A percentile compares a stretch with the other conserved stretches of the same genome.
Conservation (phyloP, 1,140 invertebrate genomes). For the Olivierus martensii region DNA sequence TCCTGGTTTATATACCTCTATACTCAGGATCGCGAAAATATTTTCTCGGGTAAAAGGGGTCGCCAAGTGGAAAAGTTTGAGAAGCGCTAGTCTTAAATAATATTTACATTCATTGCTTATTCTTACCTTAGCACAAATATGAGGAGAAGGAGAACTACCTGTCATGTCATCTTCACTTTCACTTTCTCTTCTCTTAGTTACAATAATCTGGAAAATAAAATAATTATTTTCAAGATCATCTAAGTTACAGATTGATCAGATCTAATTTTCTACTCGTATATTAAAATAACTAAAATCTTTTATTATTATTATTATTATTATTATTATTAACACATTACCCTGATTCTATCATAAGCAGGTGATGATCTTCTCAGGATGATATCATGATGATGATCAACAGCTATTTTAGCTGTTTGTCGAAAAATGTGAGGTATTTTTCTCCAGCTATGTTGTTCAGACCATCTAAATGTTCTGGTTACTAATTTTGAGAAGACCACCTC, state of each 20-base stretch:
- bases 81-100: too few relatives aligned
- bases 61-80: too few relatives aligned
- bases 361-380: conserved; percentile 9
- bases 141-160: conserved; percentile 6
- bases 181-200: conserved; percentile 9
- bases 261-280: too few relatives aligned
- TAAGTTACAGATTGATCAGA: too few relatives aligned
- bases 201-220: conserved; percentile 3
- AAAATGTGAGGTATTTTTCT: conserved; percentile 13
- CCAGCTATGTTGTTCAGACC: conserved; percentile 19
- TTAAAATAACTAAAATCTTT: too few relatives aligned
- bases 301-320: too few relatives aligned
- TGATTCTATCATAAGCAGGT: conserved; percentile 5
- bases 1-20: too few relatives aligned
- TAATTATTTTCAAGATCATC: too few relatives aligned
- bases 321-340: not conserved
- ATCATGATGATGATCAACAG: conserved; percentile 21
- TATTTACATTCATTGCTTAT: too few relatives aligned
- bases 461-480: conserved; percentile 13
- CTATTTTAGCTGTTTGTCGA: conserved; percentile 9
- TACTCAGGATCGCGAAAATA: too few relatives aligned
- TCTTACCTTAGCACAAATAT: conserved; percentile 21
- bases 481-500: conserved; percentile 16
- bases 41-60: too few relatives aligned
- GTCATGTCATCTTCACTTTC: conserved; percentile 6